Conservation (phyloP, 2,888 invertebrate species). For the Pristionchus mayeri region DNA sequence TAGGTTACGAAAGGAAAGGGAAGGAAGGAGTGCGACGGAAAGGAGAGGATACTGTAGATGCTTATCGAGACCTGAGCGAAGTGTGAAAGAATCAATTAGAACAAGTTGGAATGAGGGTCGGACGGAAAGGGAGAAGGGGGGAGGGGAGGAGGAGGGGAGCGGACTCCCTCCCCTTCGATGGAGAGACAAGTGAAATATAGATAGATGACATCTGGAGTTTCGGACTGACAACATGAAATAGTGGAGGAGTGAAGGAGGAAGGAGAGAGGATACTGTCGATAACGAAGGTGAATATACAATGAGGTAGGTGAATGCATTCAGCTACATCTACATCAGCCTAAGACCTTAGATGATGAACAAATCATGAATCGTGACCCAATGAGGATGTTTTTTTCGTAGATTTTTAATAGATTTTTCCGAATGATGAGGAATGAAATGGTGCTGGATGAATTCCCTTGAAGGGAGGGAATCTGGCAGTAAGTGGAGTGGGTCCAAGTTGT, state of each 20-base stretch:
- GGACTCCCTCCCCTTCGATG: conserved; percentile 1
- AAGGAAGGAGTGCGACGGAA: neutral
- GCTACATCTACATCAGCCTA: no score
- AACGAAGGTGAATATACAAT: neutral
- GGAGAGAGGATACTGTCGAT: neutral
- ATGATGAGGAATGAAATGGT: no score
- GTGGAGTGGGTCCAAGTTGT: neutral
- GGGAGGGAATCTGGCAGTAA: neutral
- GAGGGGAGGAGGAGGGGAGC: neutral
- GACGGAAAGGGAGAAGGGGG: neutral
- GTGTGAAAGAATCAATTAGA: conserved; percentile 39
- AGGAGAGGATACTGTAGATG: conserved; percentile 25
- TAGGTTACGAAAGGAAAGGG: no score
- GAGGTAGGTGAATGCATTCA: neutral
- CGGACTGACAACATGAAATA: conserved; percentile 45
- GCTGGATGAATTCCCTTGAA: neutral
- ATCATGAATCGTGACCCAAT: neutral
- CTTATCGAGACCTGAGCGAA: conserved; percentile 15
- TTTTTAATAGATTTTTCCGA: no score
- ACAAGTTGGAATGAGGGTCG: conserved; percentile 41
- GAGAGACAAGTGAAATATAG: conserved; percentile 33
- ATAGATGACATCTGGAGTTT: conserved; percentile 46
- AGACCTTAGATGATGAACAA: neutral
- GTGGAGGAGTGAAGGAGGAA: neutral
- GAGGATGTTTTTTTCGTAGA: neutral